Evolutionary conservation across 1,140 invertebrate genomes (phyloP).

Genomic region (Ptiloglossa arizonensis): DNA sequence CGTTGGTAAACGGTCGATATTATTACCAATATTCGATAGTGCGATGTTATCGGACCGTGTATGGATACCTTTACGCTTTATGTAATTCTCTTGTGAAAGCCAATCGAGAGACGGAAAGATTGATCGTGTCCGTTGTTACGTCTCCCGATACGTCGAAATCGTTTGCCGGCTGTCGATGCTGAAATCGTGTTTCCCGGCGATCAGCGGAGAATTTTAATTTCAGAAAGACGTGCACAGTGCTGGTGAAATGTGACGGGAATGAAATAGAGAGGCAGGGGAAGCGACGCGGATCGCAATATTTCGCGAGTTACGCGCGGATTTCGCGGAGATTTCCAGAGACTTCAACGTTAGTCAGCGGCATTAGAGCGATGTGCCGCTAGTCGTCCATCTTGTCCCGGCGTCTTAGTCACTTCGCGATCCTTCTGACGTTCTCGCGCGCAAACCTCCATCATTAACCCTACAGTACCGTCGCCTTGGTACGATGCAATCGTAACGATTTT

Average conservation of each 20-base stretch:
- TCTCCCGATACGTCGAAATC: conserved; percentile 11
- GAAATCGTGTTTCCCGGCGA: not conserved
- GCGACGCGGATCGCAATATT: not conserved
- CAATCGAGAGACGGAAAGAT: not conserved
- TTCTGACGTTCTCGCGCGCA: not conserved
- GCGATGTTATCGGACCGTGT: no score
- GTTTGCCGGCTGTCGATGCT: not conserved
- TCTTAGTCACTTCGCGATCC: conserved; percentile 21
- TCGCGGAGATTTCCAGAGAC: conserved; percentile 6
- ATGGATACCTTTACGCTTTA: no score
- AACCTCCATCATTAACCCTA: no score
- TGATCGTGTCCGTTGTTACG: not conserved
- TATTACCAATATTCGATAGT: no score
- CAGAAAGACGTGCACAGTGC: conserved; percentile 22
- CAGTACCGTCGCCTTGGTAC: no score
- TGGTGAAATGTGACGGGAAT: conserved; percentile 39
- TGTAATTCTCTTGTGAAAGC: no score
- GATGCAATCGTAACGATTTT: no score
- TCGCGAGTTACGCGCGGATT: not conserved
- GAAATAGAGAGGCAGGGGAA: conserved; percentile 2
- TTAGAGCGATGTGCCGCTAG: conserved; percentile 48
- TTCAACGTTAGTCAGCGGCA: conserved; percentile 37
- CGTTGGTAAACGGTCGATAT: no score
- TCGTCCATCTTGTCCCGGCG: conserved; percentile 46
- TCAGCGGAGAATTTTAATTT: conserved; percentile 30